phyloP scores from a whole-genome alignment of 2,797 vertebrate genomes.

The Rhabdophis nuchalis region DNA sequence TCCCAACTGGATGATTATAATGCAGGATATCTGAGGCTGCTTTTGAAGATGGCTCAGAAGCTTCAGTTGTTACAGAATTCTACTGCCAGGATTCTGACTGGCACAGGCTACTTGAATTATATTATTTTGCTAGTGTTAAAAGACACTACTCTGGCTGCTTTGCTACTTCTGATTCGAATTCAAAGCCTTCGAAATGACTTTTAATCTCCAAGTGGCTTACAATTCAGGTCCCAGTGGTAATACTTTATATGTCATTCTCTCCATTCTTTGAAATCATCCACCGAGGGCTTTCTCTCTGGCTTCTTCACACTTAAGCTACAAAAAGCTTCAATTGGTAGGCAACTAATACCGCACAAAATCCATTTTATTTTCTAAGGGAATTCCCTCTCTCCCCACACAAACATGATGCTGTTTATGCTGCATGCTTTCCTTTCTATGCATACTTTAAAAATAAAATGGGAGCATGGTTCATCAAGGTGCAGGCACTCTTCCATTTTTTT shows the following conservation, averaged over 20 bases:
- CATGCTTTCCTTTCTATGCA: background rate
- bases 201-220: background rate
- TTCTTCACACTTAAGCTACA: background rate
- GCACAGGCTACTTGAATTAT: background rate
- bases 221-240: background rate
- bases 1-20: background rate
- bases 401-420: background rate
- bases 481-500: background rate
- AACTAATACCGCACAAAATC: background rate
- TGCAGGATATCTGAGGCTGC: background rate
- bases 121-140: background rate
- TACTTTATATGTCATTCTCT: background rate
- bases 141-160: background rate
- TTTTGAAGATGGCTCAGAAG: background rate
- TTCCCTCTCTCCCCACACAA: background rate
- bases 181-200: background rate
- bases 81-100: background rate
- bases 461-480: background rate
- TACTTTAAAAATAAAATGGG: background rate
- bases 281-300: background rate
- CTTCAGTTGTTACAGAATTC: background rate
- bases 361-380: background rate
- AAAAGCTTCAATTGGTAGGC: background rate
- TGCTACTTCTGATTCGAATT: background rate
- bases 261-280: background rate